Evolutionary conservation across 2,888 invertebrate genomes (phyloP), one percentile per base, ranked within the genome.

Genomic region (Sericinus montela): DNA sequence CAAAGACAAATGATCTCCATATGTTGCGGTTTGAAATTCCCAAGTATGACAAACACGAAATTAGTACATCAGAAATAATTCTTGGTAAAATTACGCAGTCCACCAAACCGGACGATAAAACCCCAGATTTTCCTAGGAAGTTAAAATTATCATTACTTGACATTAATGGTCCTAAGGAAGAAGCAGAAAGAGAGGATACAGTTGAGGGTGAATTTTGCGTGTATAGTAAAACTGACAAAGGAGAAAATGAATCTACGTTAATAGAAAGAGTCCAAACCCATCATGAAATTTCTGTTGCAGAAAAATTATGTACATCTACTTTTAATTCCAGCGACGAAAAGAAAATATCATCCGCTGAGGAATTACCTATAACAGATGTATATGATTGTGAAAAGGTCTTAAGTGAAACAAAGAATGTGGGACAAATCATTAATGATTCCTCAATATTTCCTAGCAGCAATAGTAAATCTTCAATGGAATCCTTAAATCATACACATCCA

Each of bases 271-370:
- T 53, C 29, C 60, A 71, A 23, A 70, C 52, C 50, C 76, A 80
- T 52, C 60, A 73, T 14, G 75, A 75, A 62, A 63, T 77, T 52
- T 58, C 57, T 42, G 78, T 80, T 55, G 75, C 73, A 29, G 65
- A 67, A 48, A 45, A 49, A 5, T 39, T 48, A 34, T 52, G 56
- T 30, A 60, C 58, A 15, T 28, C 28, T 25, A 34, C n/a, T 39
- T 29, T 39, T 13, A 13, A 28, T 14, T n/a, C 11, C 19, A 7
- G 9, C 5, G 23, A 30, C 14, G 14, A 23, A 13, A 30, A 10
- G 9, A 23, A 14, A 15, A n/a, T 4, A 9, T 3, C 8, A 1
- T 3, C 30, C 23, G 10, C 10, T 30, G 9, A 10, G 11, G 34
- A 16, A 28, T 1, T 15, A 13, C 7, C 30, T 25, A 30, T 35